Percentiles rank a stretch among this genome's conserved stretches.
Evolutionary conservation across 1,140 invertebrate species (phyloP).

Genomic region (Cotesia vestalis): DNA sequence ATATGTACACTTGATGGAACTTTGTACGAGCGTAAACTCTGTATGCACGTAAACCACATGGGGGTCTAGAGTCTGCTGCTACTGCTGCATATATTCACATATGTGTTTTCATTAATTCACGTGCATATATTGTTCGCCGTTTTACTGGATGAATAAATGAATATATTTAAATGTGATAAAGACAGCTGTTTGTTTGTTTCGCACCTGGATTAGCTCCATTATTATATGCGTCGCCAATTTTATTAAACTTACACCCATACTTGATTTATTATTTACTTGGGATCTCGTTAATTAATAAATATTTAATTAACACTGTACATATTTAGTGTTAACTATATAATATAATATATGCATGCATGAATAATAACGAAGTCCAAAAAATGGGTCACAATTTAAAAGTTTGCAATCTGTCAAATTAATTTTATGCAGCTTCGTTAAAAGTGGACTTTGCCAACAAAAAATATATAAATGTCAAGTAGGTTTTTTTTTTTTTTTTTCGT

Average conservation of each 20-base stretch:
- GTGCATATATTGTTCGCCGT: slow-evolving; percentile 31
- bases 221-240: background rate
- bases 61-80: background rate
- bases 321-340: too few species aligned
- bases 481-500: too few species aligned
- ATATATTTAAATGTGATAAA: slow-evolving; percentile 38
- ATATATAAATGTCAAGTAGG: too few species aligned
- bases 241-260: background rate
- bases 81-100: slow-evolving; percentile 13
- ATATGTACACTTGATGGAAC: slow-evolving; percentile 21
- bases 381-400: too few species aligned
- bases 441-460: too few species aligned
- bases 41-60: slow-evolving; percentile 12
- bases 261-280: background rate
- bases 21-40: slow-evolving; percentile 25
- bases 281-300: background rate
- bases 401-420: too few species aligned
- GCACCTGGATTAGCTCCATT: slow-evolving; percentile 22
- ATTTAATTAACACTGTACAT: too few species aligned
- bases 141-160: slow-evolving; percentile 39
- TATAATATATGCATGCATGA: too few species aligned
- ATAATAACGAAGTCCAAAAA: too few species aligned
- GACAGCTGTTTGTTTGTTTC: slow-evolving; percentile 37
- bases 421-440: too few species aligned
- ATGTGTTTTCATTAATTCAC: slow-evolving; percentile 37